phyloP scores from a whole-genome alignment of 2,113 vertebrate species.

The Mirza zaza region DNA sequence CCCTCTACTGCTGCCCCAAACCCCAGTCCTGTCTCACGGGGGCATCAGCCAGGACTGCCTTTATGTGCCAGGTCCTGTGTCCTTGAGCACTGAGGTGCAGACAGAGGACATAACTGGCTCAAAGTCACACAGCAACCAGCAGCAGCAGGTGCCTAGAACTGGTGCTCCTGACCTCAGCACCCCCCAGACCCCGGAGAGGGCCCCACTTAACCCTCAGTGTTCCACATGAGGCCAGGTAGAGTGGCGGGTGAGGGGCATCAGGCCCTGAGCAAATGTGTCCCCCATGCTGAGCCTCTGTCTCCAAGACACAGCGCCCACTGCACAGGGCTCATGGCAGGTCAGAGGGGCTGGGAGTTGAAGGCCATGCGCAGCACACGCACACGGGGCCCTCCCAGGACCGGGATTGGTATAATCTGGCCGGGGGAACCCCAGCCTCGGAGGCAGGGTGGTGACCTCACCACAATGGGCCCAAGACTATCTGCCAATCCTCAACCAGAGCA shows the following conservation, averaged over 20 bases:
- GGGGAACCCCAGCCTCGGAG: background rate
- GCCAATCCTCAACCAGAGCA: background rate
- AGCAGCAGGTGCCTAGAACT: background rate
- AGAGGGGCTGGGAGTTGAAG: background rate
- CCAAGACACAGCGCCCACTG: background rate
- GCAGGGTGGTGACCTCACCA: background rate
- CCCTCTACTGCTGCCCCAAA: background rate
- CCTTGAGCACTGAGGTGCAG: background rate
- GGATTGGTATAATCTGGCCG: accelerated
- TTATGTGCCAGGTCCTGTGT: background rate
- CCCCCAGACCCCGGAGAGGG: background rate
- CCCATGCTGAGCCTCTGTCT: background rate
- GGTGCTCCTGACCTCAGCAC: background rate
- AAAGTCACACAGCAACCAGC: background rate
- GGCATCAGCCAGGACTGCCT: background rate
- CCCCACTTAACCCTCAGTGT: background rate
- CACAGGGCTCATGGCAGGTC: background rate
- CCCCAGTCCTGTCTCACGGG: background rate
- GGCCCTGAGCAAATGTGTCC: background rate
- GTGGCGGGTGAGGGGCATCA: background rate
- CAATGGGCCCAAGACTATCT: background rate
- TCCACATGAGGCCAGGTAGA: accelerated
- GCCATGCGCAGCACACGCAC: too few species aligned
- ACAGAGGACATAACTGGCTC: background rate
- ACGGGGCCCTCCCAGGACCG: background rate